Percentiles rank a stretch among this genome's conserved stretches.
phyloP scores from a whole-genome alignment of 2,888 invertebrate species.

The Apodemia mormo region DNA sequence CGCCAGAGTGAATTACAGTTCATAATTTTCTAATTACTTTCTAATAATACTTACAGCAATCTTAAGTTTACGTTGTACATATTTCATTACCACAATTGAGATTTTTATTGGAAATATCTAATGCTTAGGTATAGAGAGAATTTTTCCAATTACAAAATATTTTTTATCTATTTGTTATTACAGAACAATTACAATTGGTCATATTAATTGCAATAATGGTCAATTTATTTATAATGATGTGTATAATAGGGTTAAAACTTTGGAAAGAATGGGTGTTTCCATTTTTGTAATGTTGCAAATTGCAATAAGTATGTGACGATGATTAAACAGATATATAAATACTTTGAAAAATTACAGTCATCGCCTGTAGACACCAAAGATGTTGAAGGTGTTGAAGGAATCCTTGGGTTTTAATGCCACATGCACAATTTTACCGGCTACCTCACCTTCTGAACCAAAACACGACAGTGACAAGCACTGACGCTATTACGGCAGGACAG shows the following conservation, averaged over 20 bases:
- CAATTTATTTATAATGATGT: conserved; percentile 20
- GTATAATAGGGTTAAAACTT: conserved; percentile 14
- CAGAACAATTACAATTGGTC: conserved; percentile 67
- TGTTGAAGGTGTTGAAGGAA: too few relatives aligned
- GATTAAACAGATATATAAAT: too few relatives aligned
- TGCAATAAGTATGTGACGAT: too few relatives aligned
- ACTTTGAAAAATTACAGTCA: too few relatives aligned
- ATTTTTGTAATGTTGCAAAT: too few relatives aligned
- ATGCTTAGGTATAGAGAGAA: conserved; percentile 72
- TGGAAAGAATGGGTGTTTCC: conserved; percentile 1
- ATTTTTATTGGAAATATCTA: conserved; percentile 73
- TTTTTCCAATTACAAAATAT: conserved; percentile 66
- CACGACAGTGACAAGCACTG: too few relatives aligned
- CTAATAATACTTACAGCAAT: conserved; percentile 82
- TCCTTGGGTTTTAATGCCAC: too few relatives aligned
- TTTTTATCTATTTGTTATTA: conserved; percentile 44
- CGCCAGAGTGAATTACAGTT: conserved; percentile 74
- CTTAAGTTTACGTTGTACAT: conserved; percentile 78
- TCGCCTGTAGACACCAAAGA: too few relatives aligned
- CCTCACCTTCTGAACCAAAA: too few relatives aligned
- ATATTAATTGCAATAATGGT: conserved; percentile 43
- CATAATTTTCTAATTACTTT: conserved; percentile 76
- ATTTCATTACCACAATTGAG: conserved; percentile 79
- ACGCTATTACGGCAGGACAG: too few relatives aligned
- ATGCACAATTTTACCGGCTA: too few relatives aligned